Evolutionary conservation across 2,888 invertebrate species (phyloP).

Genomic region (Pterostichus niger): DNA sequence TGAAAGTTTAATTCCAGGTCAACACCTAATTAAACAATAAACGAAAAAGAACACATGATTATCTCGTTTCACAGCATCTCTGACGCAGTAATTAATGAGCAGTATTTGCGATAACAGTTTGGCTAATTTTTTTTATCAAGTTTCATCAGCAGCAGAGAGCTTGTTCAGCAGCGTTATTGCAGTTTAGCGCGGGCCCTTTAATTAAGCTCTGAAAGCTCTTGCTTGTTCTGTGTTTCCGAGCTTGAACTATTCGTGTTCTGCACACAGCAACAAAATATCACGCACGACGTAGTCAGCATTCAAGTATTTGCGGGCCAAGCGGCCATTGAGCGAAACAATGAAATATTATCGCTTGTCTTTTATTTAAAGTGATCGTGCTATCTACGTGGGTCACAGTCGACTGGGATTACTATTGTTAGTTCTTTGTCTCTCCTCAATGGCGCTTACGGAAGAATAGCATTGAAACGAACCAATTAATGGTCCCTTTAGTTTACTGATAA

Average conservation of each 20-base stretch:
- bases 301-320: neutral
- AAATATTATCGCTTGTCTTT: constrained; percentile 45
- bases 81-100: constrained; percentile 23
- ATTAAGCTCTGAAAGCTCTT: constrained; percentile 49
- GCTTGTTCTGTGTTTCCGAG: constrained; percentile 25
- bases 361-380: constrained; percentile 22
- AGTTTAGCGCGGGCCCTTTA: constrained; percentile 46
- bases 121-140: constrained; percentile 47
- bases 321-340: constrained; percentile 36
- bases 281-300: constrained; percentile 1
- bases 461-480: neutral
- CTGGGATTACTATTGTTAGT: constrained; percentile 13
- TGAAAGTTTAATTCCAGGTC: constrained; percentile 13
- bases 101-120: constrained; percentile 48
- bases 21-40: constrained; percentile 25
- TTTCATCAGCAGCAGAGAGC: constrained; percentile 17
- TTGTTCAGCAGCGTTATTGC: constrained; percentile 18
- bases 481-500: neutral
- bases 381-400: neutral
- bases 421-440: neutral
- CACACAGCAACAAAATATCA: constrained; percentile 37
- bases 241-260: constrained; percentile 17
- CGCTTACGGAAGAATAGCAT: neutral
- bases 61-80: constrained; percentile 17
- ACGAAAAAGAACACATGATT: constrained; percentile 27